These are phyloP conservation scores for Xerus rutilus DNA, from an alignment of 2,797 vertebrate species.

Conservation along the genomic window DNA sequence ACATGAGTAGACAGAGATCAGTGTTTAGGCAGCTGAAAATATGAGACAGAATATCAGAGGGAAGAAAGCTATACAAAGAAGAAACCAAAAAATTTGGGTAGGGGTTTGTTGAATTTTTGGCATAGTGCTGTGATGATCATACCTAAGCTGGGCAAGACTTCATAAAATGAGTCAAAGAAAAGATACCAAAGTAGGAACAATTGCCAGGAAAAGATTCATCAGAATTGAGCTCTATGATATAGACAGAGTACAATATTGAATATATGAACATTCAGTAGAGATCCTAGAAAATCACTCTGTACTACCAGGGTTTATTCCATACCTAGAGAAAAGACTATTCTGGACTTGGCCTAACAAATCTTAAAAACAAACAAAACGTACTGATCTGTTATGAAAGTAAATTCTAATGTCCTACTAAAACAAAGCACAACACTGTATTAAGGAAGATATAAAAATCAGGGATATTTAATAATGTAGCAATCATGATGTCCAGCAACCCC, in stretches of 20 bases:
- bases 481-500: too few species aligned
- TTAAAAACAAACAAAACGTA: neutral
- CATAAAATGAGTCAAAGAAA: neutral
- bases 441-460: neutral
- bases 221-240: neutral
- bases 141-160: neutral
- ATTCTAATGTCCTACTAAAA: neutral
- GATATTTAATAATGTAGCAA: neutral
- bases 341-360: neutral
- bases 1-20: neutral
- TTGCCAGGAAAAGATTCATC: neutral
- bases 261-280: neutral
- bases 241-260: neutral
- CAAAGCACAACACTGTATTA: neutral
- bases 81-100: neutral
- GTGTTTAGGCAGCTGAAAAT: neutral
- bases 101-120: neutral
- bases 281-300: neutral
- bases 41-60: neutral
- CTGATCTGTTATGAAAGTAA: neutral
- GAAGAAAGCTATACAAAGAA: neutral
- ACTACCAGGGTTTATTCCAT: neutral
- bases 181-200: neutral
- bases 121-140: neutral
- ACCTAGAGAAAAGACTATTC: neutral